Conservation (phyloP, 2,113 vertebrate genomes). For the Pteruthius melanotis region DNA sequence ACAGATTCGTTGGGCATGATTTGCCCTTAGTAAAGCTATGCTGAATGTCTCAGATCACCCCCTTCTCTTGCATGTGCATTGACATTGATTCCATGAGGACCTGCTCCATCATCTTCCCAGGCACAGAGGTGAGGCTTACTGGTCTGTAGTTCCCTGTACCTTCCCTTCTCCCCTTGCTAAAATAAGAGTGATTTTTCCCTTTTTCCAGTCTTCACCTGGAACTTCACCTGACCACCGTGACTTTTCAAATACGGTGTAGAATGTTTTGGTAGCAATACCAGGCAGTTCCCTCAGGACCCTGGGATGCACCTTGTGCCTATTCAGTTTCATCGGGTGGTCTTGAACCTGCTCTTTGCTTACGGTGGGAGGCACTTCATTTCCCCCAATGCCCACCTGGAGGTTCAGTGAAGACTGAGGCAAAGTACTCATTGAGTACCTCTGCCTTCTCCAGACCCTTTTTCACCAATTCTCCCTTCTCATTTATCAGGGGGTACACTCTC, state of each 20-base stretch:
- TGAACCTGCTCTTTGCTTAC: not conserved
- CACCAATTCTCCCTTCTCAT: not conserved
- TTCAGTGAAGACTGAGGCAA: not conserved
- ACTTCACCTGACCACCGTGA: rapidly evolving
- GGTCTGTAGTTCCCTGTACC: not conserved
- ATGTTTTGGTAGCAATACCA: not conserved
- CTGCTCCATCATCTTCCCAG: not conserved
- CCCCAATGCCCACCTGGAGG: not conserved
- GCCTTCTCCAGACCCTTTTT: not conserved
- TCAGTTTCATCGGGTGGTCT: not conserved
- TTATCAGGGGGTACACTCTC: not conserved
- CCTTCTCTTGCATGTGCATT: not conserved
- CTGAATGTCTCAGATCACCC: not conserved
- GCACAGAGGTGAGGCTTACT: not conserved
- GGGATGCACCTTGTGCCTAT: not conserved
- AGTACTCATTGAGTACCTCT: not conserved
- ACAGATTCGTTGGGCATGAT: not conserved
- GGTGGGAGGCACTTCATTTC: not conserved
- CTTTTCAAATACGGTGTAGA: not conserved
- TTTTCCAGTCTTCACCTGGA: not conserved
- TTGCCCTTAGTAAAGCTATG: not conserved
- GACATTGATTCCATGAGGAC: not conserved
- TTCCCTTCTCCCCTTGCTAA: too few species aligned
- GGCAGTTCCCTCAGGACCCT: not conserved
- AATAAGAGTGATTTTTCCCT: not conserved